Percentiles rank a stretch among this genome's conserved stretches.
Conservation (phyloP, 2,888 invertebrate genomes). For the Phengaris arion region DNA sequence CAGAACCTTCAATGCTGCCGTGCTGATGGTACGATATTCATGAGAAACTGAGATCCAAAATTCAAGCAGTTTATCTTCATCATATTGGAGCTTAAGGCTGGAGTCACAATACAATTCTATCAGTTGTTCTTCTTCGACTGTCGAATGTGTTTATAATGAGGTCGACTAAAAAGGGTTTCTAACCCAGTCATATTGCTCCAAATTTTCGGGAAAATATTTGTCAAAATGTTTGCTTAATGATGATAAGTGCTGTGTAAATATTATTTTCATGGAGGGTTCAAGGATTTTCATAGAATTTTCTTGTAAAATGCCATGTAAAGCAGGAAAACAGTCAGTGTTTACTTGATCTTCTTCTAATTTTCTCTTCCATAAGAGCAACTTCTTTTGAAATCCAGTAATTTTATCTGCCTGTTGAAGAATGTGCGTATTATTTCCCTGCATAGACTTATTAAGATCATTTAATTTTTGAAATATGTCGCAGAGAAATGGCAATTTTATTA, state of each 20-base stretch:
- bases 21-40: conserved; percentile 35
- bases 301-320: conserved; percentile 37
- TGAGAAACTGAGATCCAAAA: too few species aligned
- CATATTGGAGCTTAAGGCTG: conserved; percentile 38
- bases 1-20: conserved; percentile 33
- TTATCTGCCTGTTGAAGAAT: conserved; percentile 30
- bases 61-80: conserved; percentile 30
- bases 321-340: conserved; percentile 35
- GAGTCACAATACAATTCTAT: conserved; percentile 41
- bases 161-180: conserved; percentile 34
- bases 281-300: conserved; percentile 28
- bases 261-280: conserved; percentile 35
- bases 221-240: conserved; percentile 28
- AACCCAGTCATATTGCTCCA: conserved; percentile 37
- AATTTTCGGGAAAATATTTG: conserved; percentile 37
- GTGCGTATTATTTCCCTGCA: conserved; percentile 36
- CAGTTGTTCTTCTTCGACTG: conserved; percentile 40
- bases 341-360: conserved; percentile 34
- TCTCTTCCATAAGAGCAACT: conserved; percentile 37
- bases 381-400: conserved; percentile 18
- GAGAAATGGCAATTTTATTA: too few species aligned
- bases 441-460: conserved; percentile 7
- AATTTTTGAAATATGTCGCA: too few species aligned
- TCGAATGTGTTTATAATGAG: conserved; percentile 36
- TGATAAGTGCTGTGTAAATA: conserved; percentile 38